Evolutionary conservation across 1,140 invertebrate genomes (phyloP).

Genomic region (Wasmannia auropunctata): DNA sequence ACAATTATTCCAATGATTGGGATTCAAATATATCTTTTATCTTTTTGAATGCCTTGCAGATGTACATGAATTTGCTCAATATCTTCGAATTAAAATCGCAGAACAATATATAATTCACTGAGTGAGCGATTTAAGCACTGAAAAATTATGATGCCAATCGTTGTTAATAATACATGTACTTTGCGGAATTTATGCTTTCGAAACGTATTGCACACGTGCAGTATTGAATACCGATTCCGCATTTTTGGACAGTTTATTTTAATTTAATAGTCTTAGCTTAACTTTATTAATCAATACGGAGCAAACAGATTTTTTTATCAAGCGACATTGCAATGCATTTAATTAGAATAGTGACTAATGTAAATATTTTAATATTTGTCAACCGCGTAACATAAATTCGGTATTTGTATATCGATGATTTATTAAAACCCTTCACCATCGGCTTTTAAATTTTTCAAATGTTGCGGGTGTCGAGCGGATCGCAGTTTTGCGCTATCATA

Average conservation of each 20-base stretch:
- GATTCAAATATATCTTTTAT: neutral
- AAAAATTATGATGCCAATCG: neutral
- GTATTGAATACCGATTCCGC: neutral
- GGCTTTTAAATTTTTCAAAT: neutral
- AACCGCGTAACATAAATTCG: neutral
- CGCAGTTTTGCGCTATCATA: neutral
- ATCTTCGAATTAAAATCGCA: neutral
- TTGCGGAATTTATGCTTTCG: neutral
- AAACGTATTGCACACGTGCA: neutral
- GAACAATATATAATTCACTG: neutral
- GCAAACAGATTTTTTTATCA: neutral
- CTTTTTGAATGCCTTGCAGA: neutral
- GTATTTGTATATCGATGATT: neutral
- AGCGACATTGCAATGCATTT: neutral
- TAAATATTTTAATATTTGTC: neutral
- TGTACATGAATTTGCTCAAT: neutral
- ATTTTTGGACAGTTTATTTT: neutral
- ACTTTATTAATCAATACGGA: neutral
- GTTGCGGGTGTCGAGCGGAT: neutral
- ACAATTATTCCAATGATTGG: neutral
- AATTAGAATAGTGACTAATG: neutral
- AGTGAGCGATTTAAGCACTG: neutral
- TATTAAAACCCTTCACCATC: neutral
- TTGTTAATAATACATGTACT: conserved; percentile 7
- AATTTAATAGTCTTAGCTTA: neutral